These are phyloP conservation scores for Myotis daubentonii DNA, from an alignment of 2,797 vertebrate species.

Conservation along the genomic window DNA sequence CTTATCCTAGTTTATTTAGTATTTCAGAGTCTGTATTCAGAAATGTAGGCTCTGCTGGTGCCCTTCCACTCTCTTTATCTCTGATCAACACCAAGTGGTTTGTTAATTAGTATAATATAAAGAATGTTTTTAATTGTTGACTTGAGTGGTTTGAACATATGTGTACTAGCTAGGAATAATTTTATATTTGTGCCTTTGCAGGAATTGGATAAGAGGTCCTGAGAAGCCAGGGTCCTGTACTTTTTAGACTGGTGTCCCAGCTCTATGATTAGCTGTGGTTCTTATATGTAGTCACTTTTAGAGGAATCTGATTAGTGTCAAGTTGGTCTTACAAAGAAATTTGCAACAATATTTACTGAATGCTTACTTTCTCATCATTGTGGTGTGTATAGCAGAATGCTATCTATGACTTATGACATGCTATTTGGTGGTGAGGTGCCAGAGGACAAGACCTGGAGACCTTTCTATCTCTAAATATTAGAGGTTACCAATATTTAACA, in stretches of 20 bases:
- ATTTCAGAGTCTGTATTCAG: not conserved
- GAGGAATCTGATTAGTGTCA: not conserved
- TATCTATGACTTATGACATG: not conserved
- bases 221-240: not conserved
- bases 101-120: conserved; percentile 30
- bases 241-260: not conserved
- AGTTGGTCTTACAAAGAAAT: not conserved
- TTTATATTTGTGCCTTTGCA: not conserved
- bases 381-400: not conserved
- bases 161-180: not conserved
- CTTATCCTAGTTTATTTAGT: not conserved
- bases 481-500: not conserved
- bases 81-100: not conserved
- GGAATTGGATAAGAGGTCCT: not conserved
- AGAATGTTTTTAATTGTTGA: not conserved
- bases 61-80: not conserved
- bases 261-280: not conserved
- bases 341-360: not conserved
- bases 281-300: not conserved
- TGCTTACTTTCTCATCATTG: not conserved
- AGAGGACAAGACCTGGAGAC: not conserved
- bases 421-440: not conserved
- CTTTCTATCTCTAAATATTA: not conserved
- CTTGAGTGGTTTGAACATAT: not conserved
- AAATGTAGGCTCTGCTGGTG: not conserved